Evolutionary conservation across 2,113 vertebrate genomes (phyloP), one percentile per base, ranked within the genome.

Genomic region (Genyomyrus donnyi): DNA sequence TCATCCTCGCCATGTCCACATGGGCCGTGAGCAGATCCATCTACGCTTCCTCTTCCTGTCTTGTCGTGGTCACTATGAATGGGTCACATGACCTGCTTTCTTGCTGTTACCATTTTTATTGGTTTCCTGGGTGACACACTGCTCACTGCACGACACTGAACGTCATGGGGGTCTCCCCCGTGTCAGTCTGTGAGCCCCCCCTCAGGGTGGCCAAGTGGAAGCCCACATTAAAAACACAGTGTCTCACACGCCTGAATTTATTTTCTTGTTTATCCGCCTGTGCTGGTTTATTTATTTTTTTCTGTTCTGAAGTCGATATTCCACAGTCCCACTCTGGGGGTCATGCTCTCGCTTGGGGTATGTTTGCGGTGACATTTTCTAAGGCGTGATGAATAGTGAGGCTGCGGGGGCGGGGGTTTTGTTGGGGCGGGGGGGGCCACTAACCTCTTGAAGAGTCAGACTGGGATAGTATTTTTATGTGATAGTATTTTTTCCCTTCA

Each of bases 381-480:
- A 35, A 87, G 49, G 85, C 31, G 31, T 87, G 85, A 56, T 87
- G 27, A 53, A 87, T 53, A 87, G 49, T 87, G 62, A 27, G 58
- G 58, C 58, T 52, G 49, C 8, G 27, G n/a, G 9, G n/a, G 49
- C 3, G 17, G 19, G 42, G 49, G 58, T 62, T 9, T 62, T 2
- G n/a, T 3, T 1, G 17, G 52, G 3, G 6, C 1, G 53, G 19
- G 52, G 53, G 53, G 17, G 1, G n/a, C n/a, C n/a, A 8, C 7
- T 9, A n/a, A 24, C 56, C 6, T 58, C 56, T 62, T 62, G 56
- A 58, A n/a, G 56, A 62, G 56, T 62, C 56, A 62, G 56, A 62
- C 56, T 62, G 24, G 24, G 56, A 62, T 9, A 9, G 56, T n/a
- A 62, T 62, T 62, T 24, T 62, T 62, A n/a, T 62, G 21, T 62